A percentile compares a stretch with the other conserved stretches of the same genome.
These are phyloP conservation scores for Cygnus buccinator DNA, from an alignment of 2,113 vertebrate species.

Conservation along the genomic window DNA sequence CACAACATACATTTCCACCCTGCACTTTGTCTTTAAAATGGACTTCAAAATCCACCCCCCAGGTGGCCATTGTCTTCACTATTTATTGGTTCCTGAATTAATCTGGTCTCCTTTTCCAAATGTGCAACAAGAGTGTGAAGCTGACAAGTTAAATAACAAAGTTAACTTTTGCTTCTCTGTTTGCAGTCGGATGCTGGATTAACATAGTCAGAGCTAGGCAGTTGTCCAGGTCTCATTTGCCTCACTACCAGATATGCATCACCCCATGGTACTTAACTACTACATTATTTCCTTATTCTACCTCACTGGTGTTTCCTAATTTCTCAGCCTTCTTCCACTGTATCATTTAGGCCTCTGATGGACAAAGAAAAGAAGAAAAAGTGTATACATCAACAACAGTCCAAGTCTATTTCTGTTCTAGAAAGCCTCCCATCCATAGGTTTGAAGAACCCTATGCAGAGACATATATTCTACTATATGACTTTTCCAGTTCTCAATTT, in stretches of 20 bases:
- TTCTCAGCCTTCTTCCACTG: not conserved
- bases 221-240: not conserved
- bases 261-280: not conserved
- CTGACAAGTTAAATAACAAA: not conserved
- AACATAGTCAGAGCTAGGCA: not conserved
- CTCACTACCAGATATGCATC: not conserved
- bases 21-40: not conserved
- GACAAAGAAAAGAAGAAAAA: not conserved
- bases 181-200: not conserved
- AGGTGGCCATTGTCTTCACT: not conserved
- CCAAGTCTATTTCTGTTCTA: not conserved
- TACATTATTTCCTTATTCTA: not conserved
- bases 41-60: not conserved
- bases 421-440: fast-evolving
- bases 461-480: not conserved
- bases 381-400: fast-evolving
- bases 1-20: not conserved
- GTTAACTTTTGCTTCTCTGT: not conserved
- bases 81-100: not conserved
- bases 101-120: not conserved
- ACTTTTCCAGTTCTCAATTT: not conserved
- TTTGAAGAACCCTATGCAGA: not conserved
- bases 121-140: not conserved
- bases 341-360: not conserved
- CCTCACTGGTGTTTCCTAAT: not conserved